Base-by-base conservation (phyloP, 2,888 invertebrate species). In the Atethmia centrago region DNA sequence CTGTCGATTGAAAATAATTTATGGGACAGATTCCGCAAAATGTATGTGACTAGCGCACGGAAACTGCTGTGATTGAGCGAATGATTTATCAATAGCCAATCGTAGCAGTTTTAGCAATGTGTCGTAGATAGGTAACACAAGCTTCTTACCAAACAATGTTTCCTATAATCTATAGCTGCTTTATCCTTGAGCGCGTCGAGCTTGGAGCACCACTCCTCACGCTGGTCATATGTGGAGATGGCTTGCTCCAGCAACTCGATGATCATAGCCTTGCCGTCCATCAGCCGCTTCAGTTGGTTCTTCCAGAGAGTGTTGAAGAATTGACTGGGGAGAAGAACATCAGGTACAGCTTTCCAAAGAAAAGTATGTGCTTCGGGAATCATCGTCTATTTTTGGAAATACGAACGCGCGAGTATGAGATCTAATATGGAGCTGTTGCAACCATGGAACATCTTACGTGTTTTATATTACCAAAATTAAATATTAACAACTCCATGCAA, bases 241-340 rank as follows among this genome's bases (percentile, higher is more conserved):
- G 99, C 98, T 87, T 98, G 98, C 87, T 99, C 99, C 77, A 99
- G 98, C 74, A 99, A 94, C 89, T 98, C 98, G 85, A 98, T 97
- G 91, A 99, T 98, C 88, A 98, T 97, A 77, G 97, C 97, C 89
- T 99, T 98, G 2, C 98, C 98, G 55, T 97, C 97, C 90, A 97
- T 97, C 66, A 99, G 96, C 71, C 98, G 97, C 63, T 97, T 97
- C 55, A 98, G 97, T 89, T 98, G 97, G 87, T 97, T 97, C 90
- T 98, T 97, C 97, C 98, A 98, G 79, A 98, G 96, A 9, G 97
- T 96, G 92, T 99, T 99, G 93, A 99, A 99, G 86, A 97, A 97
- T 40, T 97, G 97, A 47, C 99, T 97, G 86, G 0, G 84, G 83
- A 31, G 14, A 14, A 14, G 8, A 69, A 40, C 2, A 49, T 55